Evolutionary conservation across 1,140 invertebrate genomes (phyloP).

Genomic region (Zaprionus nigranus): DNA sequence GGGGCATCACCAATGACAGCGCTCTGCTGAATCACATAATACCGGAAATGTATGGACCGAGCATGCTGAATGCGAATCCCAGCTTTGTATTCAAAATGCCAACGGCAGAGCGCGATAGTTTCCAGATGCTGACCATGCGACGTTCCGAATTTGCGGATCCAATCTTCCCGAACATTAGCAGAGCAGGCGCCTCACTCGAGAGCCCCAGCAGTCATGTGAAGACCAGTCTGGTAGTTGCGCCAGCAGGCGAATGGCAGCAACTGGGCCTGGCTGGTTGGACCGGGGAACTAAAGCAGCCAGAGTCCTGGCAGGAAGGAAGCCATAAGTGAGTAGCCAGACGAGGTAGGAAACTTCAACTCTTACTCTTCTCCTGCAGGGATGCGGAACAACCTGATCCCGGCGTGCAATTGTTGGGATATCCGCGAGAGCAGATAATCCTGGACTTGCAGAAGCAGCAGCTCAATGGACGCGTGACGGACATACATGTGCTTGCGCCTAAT

Average conservation of each 20-base stretch:
- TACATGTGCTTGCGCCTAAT: slow-evolving; percentile 39
- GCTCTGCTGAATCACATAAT: slow-evolving; percentile 66
- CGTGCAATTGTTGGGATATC: slow-evolving; percentile 30
- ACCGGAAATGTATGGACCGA: slow-evolving; percentile 74
- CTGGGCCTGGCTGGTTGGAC: slow-evolving; percentile 74
- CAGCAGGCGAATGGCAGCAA: slow-evolving; percentile 50
- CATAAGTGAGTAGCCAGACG: slow-evolving; percentile 51
- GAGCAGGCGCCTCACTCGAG: slow-evolving; percentile 18
- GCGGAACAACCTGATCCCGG: background rate
- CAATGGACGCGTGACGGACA: slow-evolving; percentile 59
- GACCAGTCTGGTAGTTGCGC: slow-evolving; percentile 25
- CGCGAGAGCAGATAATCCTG: slow-evolving; percentile 52
- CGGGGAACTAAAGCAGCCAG: slow-evolving; percentile 56
- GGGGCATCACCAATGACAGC: slow-evolving; percentile 71
- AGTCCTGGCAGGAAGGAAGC: slow-evolving; percentile 42
- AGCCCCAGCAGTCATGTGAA: slow-evolving; percentile 38
- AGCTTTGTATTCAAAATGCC: slow-evolving; percentile 76
- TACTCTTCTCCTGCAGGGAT: slow-evolving; percentile 10
- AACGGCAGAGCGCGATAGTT: slow-evolving; percentile 18
- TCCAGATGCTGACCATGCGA: slow-evolving; percentile 60
- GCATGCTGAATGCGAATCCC: slow-evolving; percentile 61
- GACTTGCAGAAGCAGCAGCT: slow-evolving; percentile 52
- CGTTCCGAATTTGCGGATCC: slow-evolving; percentile 71
- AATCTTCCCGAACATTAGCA: slow-evolving; percentile 74
- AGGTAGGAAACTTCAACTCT: background rate